A percentile compares a stretch with the other conserved stretches of the same genome.
Conservation (phyloP, 37 sponge, comb jelly and placozoan genomes). For the Haliclona indistincta region DNA sequence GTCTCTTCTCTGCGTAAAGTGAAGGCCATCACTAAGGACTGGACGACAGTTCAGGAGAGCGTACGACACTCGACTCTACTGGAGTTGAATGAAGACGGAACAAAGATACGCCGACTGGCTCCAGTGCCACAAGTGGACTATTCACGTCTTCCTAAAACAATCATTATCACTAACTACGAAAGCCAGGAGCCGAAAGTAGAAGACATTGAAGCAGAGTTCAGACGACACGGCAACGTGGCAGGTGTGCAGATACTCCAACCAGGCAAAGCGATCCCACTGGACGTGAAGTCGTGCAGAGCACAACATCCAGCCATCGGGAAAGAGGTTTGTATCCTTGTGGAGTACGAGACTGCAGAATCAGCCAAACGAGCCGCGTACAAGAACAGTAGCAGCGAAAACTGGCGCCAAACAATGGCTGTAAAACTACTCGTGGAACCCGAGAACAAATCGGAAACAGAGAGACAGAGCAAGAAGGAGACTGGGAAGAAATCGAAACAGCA, state of each 20-base stretch:
- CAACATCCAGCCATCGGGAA: conserved; percentile 58
- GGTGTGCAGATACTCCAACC: conserved; percentile 69
- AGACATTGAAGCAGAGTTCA: conserved; percentile 53
- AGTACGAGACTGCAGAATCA: conserved; percentile 55
- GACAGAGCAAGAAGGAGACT: too few species aligned
- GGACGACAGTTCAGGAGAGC: conserved; percentile 60
- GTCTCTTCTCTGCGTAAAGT: conserved; percentile 88
- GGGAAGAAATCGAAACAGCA: background rate
- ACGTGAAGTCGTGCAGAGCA: conserved; percentile 58
- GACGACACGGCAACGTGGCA: conserved; percentile 62
- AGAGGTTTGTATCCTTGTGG: conserved; percentile 66
- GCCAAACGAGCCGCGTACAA: conserved; percentile 49
- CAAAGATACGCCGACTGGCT: conserved; percentile 68
- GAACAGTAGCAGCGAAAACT: conserved; percentile 43
- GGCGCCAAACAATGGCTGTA: conserved; percentile 59
- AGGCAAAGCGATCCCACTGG: conserved; percentile 72
- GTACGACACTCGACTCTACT: conserved; percentile 57
- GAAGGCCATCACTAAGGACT: conserved; percentile 83
- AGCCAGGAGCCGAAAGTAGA: conserved; percentile 29
- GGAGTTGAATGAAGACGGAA: conserved; percentile 73
- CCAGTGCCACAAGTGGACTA: conserved; percentile 71
- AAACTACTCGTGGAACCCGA: conserved; percentile 13
- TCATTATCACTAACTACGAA: conserved; percentile 65
- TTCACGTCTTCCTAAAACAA: conserved; percentile 48
- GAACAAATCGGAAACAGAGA: too few species aligned